These are phyloP conservation scores for Anorthoa munda DNA, from an alignment of 2,888 invertebrate species.

Conservation along the genomic window DNA sequence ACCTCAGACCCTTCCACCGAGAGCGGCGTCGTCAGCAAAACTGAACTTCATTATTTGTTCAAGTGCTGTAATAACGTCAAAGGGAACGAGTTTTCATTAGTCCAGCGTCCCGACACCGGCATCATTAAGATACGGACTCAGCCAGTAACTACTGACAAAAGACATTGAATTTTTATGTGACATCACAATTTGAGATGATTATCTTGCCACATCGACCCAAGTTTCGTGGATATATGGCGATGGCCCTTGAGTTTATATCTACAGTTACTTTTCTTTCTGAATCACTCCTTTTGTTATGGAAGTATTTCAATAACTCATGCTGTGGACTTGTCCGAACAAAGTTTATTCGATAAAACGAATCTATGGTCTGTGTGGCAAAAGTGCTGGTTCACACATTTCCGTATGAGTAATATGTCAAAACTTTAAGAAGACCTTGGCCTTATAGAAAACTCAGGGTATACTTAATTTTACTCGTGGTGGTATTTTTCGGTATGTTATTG, in stretches of 20 bases:
- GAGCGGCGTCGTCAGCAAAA: slow-evolving; percentile 42
- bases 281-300: slow-evolving; percentile 44
- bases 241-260: slow-evolving; percentile 28
- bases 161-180: slow-evolving; percentile 58
- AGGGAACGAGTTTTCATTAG: slow-evolving; percentile 69
- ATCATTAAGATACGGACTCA: slow-evolving; percentile 48
- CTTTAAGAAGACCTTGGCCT: neutral
- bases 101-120: slow-evolving; percentile 42
- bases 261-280: slow-evolving; percentile 31
- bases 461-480: neutral
- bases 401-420: neutral
- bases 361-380: slow-evolving; percentile 4
- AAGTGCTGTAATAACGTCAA: slow-evolving; percentile 62
- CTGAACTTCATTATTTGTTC: slow-evolving; percentile 65
- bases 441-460: neutral
- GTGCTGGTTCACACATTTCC: neutral
- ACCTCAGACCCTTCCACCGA: slow-evolving; percentile 34
- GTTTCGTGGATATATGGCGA: slow-evolving; percentile 38
- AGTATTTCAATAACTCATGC: slow-evolving; percentile 41
- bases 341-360: slow-evolving; percentile 31
- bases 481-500: neutral
- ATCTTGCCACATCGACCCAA: slow-evolving; percentile 38
- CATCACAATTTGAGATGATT: slow-evolving; percentile 55
- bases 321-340: slow-evolving; percentile 17
- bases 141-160: slow-evolving; percentile 48